These are phyloP conservation scores for Himalopsyche japonica DNA, from an alignment of 2,888 invertebrate genomes.

Conservation along the genomic window DNA sequence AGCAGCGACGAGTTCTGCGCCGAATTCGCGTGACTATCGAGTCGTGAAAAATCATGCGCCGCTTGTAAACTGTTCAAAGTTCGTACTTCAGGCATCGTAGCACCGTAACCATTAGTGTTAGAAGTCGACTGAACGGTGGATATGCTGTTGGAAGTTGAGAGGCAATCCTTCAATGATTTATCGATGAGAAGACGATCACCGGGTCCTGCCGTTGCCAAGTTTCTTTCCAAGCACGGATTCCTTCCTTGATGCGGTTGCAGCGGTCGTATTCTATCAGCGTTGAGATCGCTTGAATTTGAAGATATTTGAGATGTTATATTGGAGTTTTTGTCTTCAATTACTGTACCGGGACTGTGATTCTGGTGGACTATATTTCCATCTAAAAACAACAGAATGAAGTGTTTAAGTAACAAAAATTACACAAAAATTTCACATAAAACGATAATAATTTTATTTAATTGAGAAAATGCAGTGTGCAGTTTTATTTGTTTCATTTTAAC, in stretches of 20 bases:
- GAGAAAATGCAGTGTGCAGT: too few relatives aligned
- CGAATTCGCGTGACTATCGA: neutral
- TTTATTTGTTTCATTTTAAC: too few relatives aligned
- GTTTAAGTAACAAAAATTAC: neutral
- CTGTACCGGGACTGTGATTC: slow-evolving; percentile 26
- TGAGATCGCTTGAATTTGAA: neutral
- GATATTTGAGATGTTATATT: slow-evolving; percentile 23
- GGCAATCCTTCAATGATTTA: slow-evolving; percentile 64
- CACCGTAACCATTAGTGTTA: slow-evolving; percentile 29
- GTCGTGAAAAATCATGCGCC: slow-evolving; percentile 31
- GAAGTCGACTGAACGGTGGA: slow-evolving; percentile 9
- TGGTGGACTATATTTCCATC: slow-evolving; percentile 6
- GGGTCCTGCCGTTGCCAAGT: slow-evolving; percentile 64
- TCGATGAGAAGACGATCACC: slow-evolving; percentile 63
- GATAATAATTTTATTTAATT: too few relatives aligned
- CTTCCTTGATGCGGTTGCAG: slow-evolving; percentile 84
- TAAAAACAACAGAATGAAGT: neutral
- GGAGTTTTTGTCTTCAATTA: slow-evolving; percentile 37
- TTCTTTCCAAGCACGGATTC: slow-evolving; percentile 80
- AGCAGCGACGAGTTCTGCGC: neutral
- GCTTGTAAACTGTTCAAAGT: slow-evolving; percentile 14
- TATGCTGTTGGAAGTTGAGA: slow-evolving; percentile 4
- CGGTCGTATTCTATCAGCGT: slow-evolving; percentile 46
- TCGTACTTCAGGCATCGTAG: neutral
- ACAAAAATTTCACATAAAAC: neutral